Conservation (phyloP, 2,113 vertebrate species). For the Neolamprologus variostigma region DNA sequence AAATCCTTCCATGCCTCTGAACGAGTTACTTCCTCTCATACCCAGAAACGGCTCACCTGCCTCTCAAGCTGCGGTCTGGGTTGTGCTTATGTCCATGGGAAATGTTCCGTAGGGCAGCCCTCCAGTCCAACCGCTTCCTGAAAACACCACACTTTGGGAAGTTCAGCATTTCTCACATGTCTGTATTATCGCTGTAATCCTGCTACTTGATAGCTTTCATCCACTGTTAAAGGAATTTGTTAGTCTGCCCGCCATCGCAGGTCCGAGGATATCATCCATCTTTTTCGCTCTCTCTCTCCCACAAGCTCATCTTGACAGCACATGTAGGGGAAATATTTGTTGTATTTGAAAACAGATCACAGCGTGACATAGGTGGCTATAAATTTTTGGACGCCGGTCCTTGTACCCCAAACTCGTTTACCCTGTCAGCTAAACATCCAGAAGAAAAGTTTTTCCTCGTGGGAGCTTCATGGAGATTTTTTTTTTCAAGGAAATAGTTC, state of each 20-base stretch:
- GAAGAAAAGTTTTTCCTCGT: background rate
- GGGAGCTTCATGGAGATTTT: background rate
- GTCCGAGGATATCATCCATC: slow-evolving; percentile 12
- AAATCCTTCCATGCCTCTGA: slow-evolving; percentile 32
- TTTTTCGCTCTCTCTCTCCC: background rate
- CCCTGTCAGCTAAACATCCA: slow-evolving; percentile 8
- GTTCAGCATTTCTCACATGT: background rate
- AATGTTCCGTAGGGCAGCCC: slow-evolving; percentile 16
- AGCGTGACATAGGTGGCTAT: slow-evolving; percentile 8
- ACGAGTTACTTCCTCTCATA: slow-evolving; percentile 37
- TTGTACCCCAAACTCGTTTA: background rate
- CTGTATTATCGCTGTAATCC: background rate
- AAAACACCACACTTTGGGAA: background rate
- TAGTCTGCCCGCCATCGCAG: background rate
- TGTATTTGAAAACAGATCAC: slow-evolving; percentile 26
- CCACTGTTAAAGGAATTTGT: background rate
- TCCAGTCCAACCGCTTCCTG: background rate
- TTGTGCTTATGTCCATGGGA: slow-evolving; percentile 26
- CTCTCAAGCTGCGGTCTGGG: slow-evolving; percentile 2
- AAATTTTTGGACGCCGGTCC: slow-evolving; percentile 10
- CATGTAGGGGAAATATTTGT: slow-evolving; percentile 37
- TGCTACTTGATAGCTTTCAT: background rate
- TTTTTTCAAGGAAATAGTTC: background rate
- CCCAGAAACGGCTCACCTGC: slow-evolving; percentile 33
- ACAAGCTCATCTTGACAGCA: slow-evolving; percentile 51